phyloP scores from a whole-genome alignment of 2,888 invertebrate genomes.

The Meganola albula region DNA sequence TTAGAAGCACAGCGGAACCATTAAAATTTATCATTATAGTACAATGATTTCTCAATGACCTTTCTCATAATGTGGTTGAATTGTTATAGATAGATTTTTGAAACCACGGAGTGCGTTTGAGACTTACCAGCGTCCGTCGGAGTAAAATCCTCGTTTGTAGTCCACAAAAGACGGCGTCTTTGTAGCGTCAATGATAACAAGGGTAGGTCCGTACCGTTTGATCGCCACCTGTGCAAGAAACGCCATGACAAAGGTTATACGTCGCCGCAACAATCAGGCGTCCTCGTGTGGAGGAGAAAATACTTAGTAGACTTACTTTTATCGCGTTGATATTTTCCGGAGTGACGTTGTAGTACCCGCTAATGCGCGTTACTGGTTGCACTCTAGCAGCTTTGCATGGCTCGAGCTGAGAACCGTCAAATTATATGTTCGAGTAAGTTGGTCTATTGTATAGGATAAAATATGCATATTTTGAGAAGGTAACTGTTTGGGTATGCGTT shows the following conservation, averaged over 20 bases:
- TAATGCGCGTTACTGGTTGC: conserved; percentile 54
- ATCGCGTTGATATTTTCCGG: conserved; percentile 46
- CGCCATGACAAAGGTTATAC: no score
- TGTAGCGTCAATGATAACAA: conserved; percentile 51
- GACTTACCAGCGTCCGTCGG: conserved; percentile 54
- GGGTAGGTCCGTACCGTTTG: conserved; percentile 48
- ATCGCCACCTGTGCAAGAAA: conserved; percentile 49
- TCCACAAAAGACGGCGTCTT: conserved; percentile 37
- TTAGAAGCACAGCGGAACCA: no score
- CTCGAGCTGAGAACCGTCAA: conserved; percentile 30
- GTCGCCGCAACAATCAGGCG: background rate
- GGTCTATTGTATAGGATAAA: background rate
- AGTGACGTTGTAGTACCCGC: conserved; percentile 58
- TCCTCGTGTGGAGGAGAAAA: no score
- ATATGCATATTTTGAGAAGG: background rate
- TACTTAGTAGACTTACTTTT: no score
- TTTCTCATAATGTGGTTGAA: background rate
- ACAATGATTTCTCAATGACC: background rate
- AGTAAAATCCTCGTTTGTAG: conserved; percentile 48
- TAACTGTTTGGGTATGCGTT: conserved; percentile 14
- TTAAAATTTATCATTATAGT: no score
- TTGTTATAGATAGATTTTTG: background rate
- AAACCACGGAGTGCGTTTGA: background rate
- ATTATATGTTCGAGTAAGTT: background rate
- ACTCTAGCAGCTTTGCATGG: conserved; percentile 39